phyloP scores from a whole-genome alignment of 2,113 vertebrate genomes.

The Siniperca chuatsi region DNA sequence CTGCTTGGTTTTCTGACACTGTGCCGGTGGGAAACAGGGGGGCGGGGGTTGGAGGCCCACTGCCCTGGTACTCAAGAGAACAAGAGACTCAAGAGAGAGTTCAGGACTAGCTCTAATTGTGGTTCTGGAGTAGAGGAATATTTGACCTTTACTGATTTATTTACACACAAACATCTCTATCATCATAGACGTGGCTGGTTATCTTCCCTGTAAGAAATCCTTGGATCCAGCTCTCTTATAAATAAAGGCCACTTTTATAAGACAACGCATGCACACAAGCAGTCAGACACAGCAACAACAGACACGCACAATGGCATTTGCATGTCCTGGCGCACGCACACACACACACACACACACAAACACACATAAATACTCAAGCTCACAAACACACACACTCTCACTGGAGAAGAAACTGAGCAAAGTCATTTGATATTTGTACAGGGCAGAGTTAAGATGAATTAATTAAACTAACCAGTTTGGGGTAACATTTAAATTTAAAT shows the following conservation, averaged over 20 bases:
- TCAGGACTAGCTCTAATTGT: slow-evolving; percentile 53
- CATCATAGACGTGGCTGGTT: not conserved
- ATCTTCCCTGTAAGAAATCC: slow-evolving; percentile 34
- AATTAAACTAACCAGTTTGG: slow-evolving; percentile 50
- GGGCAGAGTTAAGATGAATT: slow-evolving; percentile 46
- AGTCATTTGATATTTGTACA: slow-evolving; percentile 52
- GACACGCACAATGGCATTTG: slow-evolving; percentile 9
- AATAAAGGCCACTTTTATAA: slow-evolving; percentile 34
- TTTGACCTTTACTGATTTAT: slow-evolving; percentile 72
- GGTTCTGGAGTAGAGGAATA: slow-evolving; percentile 32
- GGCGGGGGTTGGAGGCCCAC: slow-evolving; percentile 37
- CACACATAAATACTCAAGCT: not conserved
- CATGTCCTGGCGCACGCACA: not conserved
- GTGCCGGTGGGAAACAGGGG: slow-evolving; percentile 60
- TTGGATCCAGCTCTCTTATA: not conserved
- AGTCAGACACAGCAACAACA: not conserved
- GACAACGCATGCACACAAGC: slow-evolving; percentile 15
- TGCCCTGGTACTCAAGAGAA: slow-evolving; percentile 45
- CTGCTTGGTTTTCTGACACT: slow-evolving; percentile 30
- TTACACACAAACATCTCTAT: slow-evolving; percentile 54
- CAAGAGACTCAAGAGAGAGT: slow-evolving; percentile 8
- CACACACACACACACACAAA: not conserved
- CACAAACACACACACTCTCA: not conserved
- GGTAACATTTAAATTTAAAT: slow-evolving; percentile 55
- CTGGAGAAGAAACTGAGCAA: slow-evolving; percentile 40